Percentiles rank a stretch among this genome's conserved stretches.
phyloP scores from a whole-genome alignment of 2,797 vertebrate species.

The Mus caroli region DNA sequence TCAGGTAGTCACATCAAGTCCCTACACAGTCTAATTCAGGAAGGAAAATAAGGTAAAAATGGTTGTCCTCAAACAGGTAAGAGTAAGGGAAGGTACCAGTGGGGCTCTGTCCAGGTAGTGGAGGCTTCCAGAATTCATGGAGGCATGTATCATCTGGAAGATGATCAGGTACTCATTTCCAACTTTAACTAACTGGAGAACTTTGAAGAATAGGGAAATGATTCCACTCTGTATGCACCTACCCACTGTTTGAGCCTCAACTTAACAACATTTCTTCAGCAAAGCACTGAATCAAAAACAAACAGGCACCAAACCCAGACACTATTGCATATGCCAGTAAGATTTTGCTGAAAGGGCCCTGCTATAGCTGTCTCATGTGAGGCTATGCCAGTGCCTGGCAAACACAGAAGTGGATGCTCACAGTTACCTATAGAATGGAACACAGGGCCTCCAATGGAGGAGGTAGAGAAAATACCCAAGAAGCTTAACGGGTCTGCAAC shows the following conservation, averaged over 20 bases:
- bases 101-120: too few relatives aligned
- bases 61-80: not conserved
- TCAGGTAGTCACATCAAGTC: not conserved
- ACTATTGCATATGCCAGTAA: too few relatives aligned
- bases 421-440: too few relatives aligned
- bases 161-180: not conserved
- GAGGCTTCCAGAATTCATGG: not conserved
- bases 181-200: not conserved
- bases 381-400: too few relatives aligned
- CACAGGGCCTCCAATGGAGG: too few relatives aligned
- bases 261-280: not conserved
- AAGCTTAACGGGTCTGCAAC: too few relatives aligned
- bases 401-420: too few relatives aligned
- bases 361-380: too few relatives aligned
- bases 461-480: too few relatives aligned
- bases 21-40: not conserved
- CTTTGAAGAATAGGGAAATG: not conserved
- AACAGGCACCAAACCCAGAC: too few relatives aligned
- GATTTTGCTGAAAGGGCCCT: too few relatives aligned
- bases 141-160: not conserved
- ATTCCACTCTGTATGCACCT: not conserved
- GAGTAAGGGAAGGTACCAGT: fast-evolving
- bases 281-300: not conserved
- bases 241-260: not conserved
- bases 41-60: not conserved